Conservation (phyloP, 2,888 invertebrate genomes). For the Argyra leucocephala region DNA sequence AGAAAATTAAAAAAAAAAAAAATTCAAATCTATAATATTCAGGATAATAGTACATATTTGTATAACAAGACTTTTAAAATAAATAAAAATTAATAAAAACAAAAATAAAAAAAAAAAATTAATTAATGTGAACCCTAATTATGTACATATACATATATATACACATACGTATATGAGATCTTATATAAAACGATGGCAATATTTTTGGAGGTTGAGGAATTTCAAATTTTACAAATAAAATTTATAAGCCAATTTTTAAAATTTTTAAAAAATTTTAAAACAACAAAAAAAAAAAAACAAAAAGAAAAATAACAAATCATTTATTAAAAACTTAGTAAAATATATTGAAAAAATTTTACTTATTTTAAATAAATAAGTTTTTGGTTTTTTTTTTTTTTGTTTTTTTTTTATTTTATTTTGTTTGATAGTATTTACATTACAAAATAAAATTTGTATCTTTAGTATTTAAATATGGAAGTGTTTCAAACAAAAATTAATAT, state of each 20-base stretch:
- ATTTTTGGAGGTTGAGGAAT: constrained; percentile 34
- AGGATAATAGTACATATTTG: not conserved
- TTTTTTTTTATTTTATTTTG: too few relatives aligned
- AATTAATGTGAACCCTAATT: not conserved
- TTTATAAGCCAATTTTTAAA: not conserved
- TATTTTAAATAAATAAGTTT: too few relatives aligned
- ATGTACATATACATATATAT: too few relatives aligned
- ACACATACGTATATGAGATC: constrained; percentile 19
- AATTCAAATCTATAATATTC: constrained; percentile 15
- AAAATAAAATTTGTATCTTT: too few relatives aligned
- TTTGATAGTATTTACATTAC: too few relatives aligned
- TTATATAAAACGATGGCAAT: constrained; percentile 30
- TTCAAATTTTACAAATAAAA: constrained; percentile 21
- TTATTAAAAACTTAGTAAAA: not conserved
- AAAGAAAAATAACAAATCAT: constrained; percentile 18
- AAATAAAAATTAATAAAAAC: constrained; percentile 12
- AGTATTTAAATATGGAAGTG: too few relatives aligned
- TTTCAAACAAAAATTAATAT: too few relatives aligned
- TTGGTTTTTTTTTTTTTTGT: too few relatives aligned
- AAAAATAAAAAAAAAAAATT: not conserved
- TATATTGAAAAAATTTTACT: too few relatives aligned
- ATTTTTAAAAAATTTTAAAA: constrained; percentile 13
- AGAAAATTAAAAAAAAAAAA: constrained; percentile 16
- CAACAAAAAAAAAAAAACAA: constrained; percentile 16
- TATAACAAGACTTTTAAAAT: constrained; percentile 13